Conservation (phyloP, 2,797 vertebrate genomes). For the Enteromius fasciolatus region DNA sequence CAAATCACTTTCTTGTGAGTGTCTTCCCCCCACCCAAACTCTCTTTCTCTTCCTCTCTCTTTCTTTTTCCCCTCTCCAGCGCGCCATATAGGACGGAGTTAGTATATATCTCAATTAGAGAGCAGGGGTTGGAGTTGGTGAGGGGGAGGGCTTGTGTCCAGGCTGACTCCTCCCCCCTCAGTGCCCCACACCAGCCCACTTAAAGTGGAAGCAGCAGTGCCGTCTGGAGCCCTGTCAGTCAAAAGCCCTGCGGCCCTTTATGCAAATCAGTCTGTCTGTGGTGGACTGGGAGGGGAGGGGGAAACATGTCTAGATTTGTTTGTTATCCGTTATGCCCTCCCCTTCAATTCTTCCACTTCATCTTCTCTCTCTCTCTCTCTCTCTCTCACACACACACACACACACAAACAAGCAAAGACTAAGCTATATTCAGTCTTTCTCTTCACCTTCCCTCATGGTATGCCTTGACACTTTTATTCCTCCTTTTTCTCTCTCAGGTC, state of each 20-base stretch:
- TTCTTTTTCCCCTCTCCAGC: slow-evolving; percentile 50
- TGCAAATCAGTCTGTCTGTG: slow-evolving; percentile 62
- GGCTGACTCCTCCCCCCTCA: slow-evolving; percentile 55
- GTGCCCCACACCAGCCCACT: slow-evolving; percentile 56
- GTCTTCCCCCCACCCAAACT: slow-evolving; percentile 26
- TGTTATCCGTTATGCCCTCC: slow-evolving; percentile 65
- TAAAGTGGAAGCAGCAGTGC: slow-evolving; percentile 63
- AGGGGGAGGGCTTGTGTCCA: slow-evolving; percentile 59
- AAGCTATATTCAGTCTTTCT: slow-evolving; percentile 25
- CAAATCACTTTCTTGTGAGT: slow-evolving; percentile 75
- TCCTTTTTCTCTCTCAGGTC: slow-evolving; percentile 46
- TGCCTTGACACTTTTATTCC: slow-evolving; percentile 53
- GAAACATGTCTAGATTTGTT: slow-evolving; percentile 70
- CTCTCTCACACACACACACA: background rate
- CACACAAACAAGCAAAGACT: slow-evolving; percentile 17
- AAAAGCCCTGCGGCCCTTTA: slow-evolving; percentile 65
- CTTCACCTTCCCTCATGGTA: slow-evolving; percentile 40
- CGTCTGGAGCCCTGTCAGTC: slow-evolving; percentile 57
- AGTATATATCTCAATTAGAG: slow-evolving; percentile 78
- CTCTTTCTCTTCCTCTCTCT: slow-evolving; percentile 43
- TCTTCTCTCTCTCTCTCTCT: slow-evolving; percentile 32
- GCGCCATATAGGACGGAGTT: slow-evolving; percentile 56
- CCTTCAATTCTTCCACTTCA: slow-evolving; percentile 56
- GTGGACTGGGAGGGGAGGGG: slow-evolving; percentile 31
- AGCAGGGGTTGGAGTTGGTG: slow-evolving; percentile 61